Base-by-base conservation (phyloP, 2,797 vertebrate genomes). In the Enteromius radiatus region DNA sequence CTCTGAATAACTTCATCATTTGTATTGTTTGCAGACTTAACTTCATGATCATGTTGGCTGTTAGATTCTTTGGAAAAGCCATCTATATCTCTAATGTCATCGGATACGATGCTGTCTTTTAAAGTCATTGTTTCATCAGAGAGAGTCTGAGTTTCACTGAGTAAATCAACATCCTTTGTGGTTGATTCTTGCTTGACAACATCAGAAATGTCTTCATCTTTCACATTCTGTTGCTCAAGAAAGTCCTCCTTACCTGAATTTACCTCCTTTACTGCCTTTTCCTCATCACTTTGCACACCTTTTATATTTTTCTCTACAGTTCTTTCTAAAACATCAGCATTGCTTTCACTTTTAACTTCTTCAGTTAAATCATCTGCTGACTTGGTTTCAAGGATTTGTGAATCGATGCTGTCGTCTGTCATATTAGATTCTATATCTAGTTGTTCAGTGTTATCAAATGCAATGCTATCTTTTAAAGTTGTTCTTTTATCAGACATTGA, bases 161-260 rank as follows among this genome's bases (percentile, higher is more conserved):
- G 76, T 80, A 43, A 31, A 77, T 73, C 71, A 65, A 36, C 23
- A 52, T 71, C 38, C 14, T 63, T 82, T 54, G 43, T 33, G 52
- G 15, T 9, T 56, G 43, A 70, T 14, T 67, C 31, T 33, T 54
- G 31, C 28, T 41, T 11, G 9, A 80, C 61, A 80, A 19, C 23
- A 56, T 61, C 75, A 45, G 36, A 76, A n/a, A 56, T 33, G n/a
- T 82, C 63, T 31, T 52, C 11, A 15, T 67, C 17, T 28, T 43
- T 38, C 12, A 65, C 26, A 41, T 59, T 82, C 17, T 65, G 61
- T 74, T 74, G 41, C 21, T 78, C 63, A 68, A 68, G 12, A 49
- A 65, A 52, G 31, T 54, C 56, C 11, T 21, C 38, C 36, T 28
- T 77, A 45, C 56, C 56, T 12, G 6, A 21, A 43, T 63, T 43